Base-by-base conservation (phyloP, 2,797 vertebrate species). In the Diglossa cyanea region DNA sequence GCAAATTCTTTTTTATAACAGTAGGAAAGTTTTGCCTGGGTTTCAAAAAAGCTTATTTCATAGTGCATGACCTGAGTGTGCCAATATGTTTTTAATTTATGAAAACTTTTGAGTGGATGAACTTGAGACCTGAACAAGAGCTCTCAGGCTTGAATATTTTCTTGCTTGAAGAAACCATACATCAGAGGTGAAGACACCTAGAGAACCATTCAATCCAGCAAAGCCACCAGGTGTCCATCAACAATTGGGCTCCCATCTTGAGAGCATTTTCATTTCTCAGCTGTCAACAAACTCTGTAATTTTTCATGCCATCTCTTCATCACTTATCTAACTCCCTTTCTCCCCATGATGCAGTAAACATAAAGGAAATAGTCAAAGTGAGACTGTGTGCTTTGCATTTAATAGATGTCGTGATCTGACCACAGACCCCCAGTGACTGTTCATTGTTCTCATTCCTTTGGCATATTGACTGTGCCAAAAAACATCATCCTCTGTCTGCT, bases 21-120 rank as follows among this genome's bases (percentile, higher is more conserved):
- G 7, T 62, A 10, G 12, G 12, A 42, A 83, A 58, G 25, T 25
- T 83, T 68, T 86, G 11, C 15, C 30, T 68, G 13, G 2, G 3
- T 71, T 91, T 85, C 35, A 39, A 58, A 72, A 63, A 85, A 83
- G 9, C 12, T 44, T 77, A 11, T 83, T 80, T 86, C 47, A 19
- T 25, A 19, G 51, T 14, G 6, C 12, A 4, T 58, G 51, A 53
- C 31, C 35, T 17, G 23, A 63, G 35, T 11, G 17, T 66, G 40
- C 30, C 63, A 67, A 10, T 2, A 2, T 0, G 0, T 45, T 82
- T 81, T 63, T 21, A 54, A 61, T 87, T 47, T 68, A 60, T 1
- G 1, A 55, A 85, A 78, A 62, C 13, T 66, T 86, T 11, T 8
- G 19, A 67, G 57, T 57, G 42, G 45, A 61, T 11, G 45, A 90